Evolutionary conservation across 2,113 vertebrate genomes (phyloP), one percentile per base, ranked within the genome.

Genomic region (Rhabdornis inornatus): DNA sequence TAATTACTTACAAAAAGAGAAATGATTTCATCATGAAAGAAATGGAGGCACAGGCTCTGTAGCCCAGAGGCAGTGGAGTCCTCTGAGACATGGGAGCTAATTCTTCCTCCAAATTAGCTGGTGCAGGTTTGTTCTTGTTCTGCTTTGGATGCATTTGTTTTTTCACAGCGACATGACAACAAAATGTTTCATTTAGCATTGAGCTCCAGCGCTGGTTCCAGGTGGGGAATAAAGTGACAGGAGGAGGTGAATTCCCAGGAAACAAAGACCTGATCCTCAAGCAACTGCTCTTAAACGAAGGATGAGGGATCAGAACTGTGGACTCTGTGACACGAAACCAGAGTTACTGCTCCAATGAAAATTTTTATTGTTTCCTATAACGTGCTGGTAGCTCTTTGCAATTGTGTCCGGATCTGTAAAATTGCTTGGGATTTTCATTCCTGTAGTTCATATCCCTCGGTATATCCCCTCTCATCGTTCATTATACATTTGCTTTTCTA

Each of bases 1-100:
- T 91, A 89, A 96, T 95, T 95, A 96, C 83, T 94, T 89, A 79
- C 45, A 82, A 84, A 92, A 83, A 69, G 25, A 88, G 40, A 82
- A 95, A 79, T 89, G 1, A 91, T 90, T 91, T 89, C 74, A 89
- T n/a, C 33, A 20, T 89, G 89, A 92, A 95, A 87, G 77, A 92
- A 92, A 79, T n/a, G n/a, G 86, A 84, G 81, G 87, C 61, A 44
- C 17, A 52, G 49, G 50, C 53, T 87, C 61, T 24, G 17, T 92
- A 84, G 92, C 87, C 83, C 61, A 84, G 69, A 95, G 83, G 65
- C 81, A 82, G 31, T 87, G 53, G 56, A 89, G 31, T 85, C 87
- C 72, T 89, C 72, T 61, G 83, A 92, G 91, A 44, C 66, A 21
- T 1, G 6, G 88, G 68, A 95, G 31, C 65, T 94, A 79, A 65